These are phyloP conservation scores for Suillia variegata DNA, from an alignment of 2,888 invertebrate species.

Conservation along the genomic window DNA sequence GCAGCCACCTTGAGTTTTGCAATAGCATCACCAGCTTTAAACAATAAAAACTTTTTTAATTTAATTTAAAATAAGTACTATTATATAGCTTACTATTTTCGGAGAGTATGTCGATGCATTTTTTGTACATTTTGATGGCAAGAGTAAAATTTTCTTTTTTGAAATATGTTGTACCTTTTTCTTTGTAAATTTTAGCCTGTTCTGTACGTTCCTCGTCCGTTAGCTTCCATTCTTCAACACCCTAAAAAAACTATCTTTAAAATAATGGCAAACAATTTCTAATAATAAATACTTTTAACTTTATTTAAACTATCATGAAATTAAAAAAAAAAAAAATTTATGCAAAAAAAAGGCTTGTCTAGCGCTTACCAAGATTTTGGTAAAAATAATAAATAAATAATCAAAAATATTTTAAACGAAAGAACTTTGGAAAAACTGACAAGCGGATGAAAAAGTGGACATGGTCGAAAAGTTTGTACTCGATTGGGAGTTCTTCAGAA, in stretches of 20 bases:
- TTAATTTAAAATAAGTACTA: too few species aligned
- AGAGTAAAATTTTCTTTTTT: slow-evolving; percentile 77
- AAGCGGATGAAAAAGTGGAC: too few species aligned
- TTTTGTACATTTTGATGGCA: slow-evolving; percentile 87
- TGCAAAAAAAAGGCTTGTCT: too few species aligned
- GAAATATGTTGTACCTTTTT: slow-evolving; percentile 89
- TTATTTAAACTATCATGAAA: too few species aligned
- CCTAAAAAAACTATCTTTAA: slow-evolving; percentile 59
- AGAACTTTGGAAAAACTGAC: too few species aligned
- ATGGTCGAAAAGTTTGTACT: too few species aligned
- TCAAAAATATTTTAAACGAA: too few species aligned
- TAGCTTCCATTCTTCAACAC: slow-evolving; percentile 83
- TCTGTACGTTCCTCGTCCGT: slow-evolving; percentile 78
- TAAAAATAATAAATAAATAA: too few species aligned
- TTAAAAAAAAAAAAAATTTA: too few species aligned
- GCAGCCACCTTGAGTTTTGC: slow-evolving; percentile 70
- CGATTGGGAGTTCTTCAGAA: too few species aligned
- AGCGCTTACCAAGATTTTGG: too few species aligned
- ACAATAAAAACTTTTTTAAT: slow-evolving; percentile 3
- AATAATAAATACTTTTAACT: background rate
- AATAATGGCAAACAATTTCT: background rate
- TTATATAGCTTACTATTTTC: slow-evolving; percentile 33
- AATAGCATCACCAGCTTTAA: slow-evolving; percentile 61
- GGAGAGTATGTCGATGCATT: slow-evolving; percentile 63
- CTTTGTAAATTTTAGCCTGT: slow-evolving; percentile 82